Conservation (phyloP, 2,797 vertebrate genomes). For the Sebastes hubbsi region DNA sequence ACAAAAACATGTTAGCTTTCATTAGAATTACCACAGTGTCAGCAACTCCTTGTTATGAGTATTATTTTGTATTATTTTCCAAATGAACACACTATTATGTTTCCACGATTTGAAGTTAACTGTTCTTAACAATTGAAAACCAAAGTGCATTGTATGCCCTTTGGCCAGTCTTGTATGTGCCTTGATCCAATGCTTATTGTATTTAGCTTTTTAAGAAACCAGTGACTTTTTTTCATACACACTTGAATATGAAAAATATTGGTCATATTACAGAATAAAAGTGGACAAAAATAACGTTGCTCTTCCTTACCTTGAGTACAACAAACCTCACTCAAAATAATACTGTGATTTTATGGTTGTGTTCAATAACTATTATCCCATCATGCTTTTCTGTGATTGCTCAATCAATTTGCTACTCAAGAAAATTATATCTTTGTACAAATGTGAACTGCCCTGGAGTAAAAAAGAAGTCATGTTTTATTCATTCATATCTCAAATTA, state of each 20-base stretch:
- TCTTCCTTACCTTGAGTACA: conserved; percentile 62
- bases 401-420: conserved; percentile 7
- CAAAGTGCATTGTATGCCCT: conserved; percentile 99
- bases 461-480: conserved; percentile 17
- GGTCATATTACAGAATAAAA: conserved; percentile 99
- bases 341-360: neutral
- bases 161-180: conserved; percentile 99
- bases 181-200: conserved; percentile 99
- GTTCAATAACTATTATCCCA: neutral
- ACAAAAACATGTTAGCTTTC: conserved; percentile 72
- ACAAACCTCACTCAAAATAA: conserved; percentile 10
- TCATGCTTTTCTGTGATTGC: conserved; percentile 2
- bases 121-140: conserved; percentile 95
- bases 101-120: conserved; percentile 91
- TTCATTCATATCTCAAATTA: conserved; percentile 43
- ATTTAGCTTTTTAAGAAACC: conserved; percentile 98
- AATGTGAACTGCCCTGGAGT: conserved; percentile 28
- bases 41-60: conserved; percentile 78
- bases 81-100: conserved; percentile 88
- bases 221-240: conserved; percentile 98
- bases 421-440: conserved; percentile 19
- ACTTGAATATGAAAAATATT: conserved; percentile 97
- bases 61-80: conserved; percentile 84
- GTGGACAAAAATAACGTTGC: conserved; percentile 84
- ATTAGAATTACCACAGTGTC: conserved; percentile 77